Conservation (phyloP, 1,140 invertebrate species). For the Zaprionus ghesquierei region DNA sequence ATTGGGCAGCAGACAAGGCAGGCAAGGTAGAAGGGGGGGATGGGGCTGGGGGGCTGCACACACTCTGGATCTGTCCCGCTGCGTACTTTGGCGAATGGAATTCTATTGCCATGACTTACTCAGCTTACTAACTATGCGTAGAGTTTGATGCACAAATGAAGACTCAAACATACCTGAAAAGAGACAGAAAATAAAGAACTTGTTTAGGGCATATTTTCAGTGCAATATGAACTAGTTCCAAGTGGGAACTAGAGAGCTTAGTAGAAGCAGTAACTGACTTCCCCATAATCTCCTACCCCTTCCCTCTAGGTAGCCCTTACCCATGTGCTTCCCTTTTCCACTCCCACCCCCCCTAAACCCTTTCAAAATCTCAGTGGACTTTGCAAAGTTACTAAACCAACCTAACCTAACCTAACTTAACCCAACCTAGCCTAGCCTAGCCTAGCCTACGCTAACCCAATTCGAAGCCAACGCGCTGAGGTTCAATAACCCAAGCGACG, state of each 20-base stretch:
- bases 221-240: neutral
- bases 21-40: neutral
- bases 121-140: too few species aligned
- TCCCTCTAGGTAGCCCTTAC: too few species aligned
- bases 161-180: neutral
- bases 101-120: neutral
- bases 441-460: conserved; percentile 70
- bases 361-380: too few species aligned
- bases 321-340: too few species aligned
- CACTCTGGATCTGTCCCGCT: neutral
- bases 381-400: too few species aligned
- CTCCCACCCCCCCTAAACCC: too few species aligned
- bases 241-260: conserved; percentile 15
- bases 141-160: neutral
- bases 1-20: conserved; percentile 41
- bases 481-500: conserved; percentile 62
- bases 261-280: too few species aligned
- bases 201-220: neutral
- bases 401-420: conserved; percentile 63
- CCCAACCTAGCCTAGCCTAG: conserved; percentile 60
- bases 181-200: neutral
- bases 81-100: neutral
- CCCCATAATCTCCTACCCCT: too few species aligned
- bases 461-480: conserved; percentile 49
- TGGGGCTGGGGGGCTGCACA: neutral